Base-by-base conservation (phyloP, 2,113 vertebrate genomes). In the Colistium nudipinnis region DNA sequence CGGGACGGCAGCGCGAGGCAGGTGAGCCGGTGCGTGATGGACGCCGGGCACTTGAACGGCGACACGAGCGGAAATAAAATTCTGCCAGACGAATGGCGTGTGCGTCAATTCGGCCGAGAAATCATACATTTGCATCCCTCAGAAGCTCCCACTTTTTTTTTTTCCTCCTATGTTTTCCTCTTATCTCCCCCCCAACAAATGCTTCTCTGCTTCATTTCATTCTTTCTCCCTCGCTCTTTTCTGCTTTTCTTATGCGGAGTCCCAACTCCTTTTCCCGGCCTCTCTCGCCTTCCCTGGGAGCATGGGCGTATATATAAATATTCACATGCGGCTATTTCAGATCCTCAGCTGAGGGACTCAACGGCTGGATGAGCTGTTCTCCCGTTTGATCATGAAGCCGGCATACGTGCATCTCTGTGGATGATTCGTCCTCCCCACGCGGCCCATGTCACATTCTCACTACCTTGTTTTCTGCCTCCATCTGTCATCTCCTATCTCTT, bases 261-360 rank as follows among this genome's bases (percentile, higher is more conserved):
- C 70, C 77, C 48, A 70, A 65, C 68, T 87, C 86, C 82, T 88
- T 89, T 68, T 77, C 80, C 77, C 79, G 81, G 86, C 88, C 86
- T 85, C 80, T 85, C 78, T 90, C 30, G 89, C 83, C 67, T 86
- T 75, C 72, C 74, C 80, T 82, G 77, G 44, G 76, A 90, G 88
- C 80, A 73, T 47, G 76, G 80, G 82, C 88, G 84, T 84, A 66
- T 87, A 66, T 87, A 87, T 90, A 87, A 91, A 89, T 88, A 89
- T 91, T 91, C 88, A 87, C 88, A 85, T 62, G 82, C 69, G 51
- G 81, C 81, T 88, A 90, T 89, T 89, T 88, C 77, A 86, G 87
- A 85, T 83, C 69, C 76, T 76, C 83, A 78, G 87, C 88, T 86
- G 59, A 78, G 89, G 86, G 89, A 90, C 64, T 67, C 77, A 75